phyloP scores from a whole-genome alignment of 2,797 vertebrate species.

The Pseudochirops corinnae region DNA sequence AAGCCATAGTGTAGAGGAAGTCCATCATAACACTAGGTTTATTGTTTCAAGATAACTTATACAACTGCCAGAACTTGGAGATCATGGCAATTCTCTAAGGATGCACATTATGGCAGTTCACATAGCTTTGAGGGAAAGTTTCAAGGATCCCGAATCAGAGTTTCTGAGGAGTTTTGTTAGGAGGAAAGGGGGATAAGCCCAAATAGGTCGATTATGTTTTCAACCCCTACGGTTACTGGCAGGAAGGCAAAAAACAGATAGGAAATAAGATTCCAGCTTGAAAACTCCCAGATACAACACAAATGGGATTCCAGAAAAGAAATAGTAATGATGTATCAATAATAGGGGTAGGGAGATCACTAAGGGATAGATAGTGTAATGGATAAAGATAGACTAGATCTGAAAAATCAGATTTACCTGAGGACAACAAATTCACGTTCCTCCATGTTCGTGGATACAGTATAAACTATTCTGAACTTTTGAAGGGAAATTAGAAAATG shows the following conservation, averaged over 20 bases:
- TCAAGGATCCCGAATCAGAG: neutral
- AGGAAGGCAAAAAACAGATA: neutral
- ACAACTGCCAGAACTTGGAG: neutral
- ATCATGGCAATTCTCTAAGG: neutral
- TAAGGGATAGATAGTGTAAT: neutral
- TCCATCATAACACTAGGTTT: neutral
- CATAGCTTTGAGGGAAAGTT: neutral
- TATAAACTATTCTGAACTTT: neutral
- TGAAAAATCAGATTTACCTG: neutral
- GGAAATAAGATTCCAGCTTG: neutral
- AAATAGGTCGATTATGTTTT: neutral
- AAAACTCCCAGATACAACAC: neutral
- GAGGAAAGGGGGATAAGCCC: neutral
- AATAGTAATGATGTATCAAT: neutral
- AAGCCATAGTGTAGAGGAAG: neutral
- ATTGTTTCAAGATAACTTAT: neutral
- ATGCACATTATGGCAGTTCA: neutral
- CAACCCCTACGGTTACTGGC: neutral
- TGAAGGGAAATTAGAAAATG: neutral
- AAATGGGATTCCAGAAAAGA: neutral
- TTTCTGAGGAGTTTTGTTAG: neutral
- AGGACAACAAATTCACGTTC: neutral
- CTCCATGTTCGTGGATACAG: neutral
- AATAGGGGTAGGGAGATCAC: neutral
- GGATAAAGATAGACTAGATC: neutral